Conservation (phyloP, 2,888 invertebrate species). For the Trichacis sp. region DNA sequence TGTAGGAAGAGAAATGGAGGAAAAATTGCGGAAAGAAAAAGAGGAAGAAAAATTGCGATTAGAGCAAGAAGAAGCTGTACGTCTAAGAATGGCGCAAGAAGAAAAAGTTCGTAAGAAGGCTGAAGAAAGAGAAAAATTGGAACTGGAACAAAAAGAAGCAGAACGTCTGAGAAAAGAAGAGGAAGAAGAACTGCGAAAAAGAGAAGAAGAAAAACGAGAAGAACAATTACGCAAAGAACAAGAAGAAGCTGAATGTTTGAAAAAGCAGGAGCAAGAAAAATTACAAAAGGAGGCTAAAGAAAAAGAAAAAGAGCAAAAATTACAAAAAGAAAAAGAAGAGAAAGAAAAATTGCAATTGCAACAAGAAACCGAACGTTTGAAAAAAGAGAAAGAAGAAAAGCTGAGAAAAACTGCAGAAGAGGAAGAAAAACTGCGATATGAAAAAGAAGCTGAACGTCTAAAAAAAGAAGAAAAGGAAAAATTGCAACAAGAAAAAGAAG, state of each 20-base stretch:
- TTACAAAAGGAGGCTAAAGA: conserved; percentile 29
- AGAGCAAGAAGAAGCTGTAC: too few relatives aligned
- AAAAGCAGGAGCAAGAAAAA: conserved; percentile 24
- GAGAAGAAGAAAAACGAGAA: background rate
- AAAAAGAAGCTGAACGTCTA: background rate
- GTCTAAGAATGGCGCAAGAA: conserved; percentile 10
- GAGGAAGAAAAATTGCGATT: too few relatives aligned
- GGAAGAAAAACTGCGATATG: too few relatives aligned
- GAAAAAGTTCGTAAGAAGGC: background rate
- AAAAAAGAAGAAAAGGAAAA: background rate
- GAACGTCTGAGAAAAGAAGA: background rate
- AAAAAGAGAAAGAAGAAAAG: too few relatives aligned
- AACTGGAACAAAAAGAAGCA: too few relatives aligned
- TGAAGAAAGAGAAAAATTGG: too few relatives aligned
- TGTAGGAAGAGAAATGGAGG: background rate
- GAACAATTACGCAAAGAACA: background rate
- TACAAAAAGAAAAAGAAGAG: background rate
- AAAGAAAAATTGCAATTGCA: conserved; percentile 52
- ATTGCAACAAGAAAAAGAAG: background rate
- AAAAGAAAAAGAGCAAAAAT: conserved; percentile 12
- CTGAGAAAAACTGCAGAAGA: too few relatives aligned
- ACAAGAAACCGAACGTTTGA: conserved; percentile 34
- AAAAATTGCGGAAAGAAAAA: too few relatives aligned
- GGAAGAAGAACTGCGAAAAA: background rate
- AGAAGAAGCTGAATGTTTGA: conserved; percentile 45